Percentiles rank a stretch among this genome's conserved stretches.
These are phyloP conservation scores for Gonatopus flavifemur DNA, from an alignment of 1,140 invertebrate species.

Conservation along the genomic window DNA sequence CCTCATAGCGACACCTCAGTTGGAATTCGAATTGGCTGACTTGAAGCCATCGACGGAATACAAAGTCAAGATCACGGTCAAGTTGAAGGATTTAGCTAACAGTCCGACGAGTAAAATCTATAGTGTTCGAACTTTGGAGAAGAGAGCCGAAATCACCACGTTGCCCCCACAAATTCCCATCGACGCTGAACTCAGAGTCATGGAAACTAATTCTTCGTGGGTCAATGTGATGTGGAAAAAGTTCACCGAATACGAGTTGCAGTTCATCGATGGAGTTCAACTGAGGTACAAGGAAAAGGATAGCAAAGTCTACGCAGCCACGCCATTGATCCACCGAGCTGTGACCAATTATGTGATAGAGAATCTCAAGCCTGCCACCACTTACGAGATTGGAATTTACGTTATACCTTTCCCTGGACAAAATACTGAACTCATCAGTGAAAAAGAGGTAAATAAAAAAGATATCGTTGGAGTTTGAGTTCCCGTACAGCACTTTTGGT, in stretches of 20 bases:
- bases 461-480: too few relatives aligned
- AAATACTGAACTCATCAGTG: conserved; percentile 70
- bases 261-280: conserved; percentile 73
- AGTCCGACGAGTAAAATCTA: conserved; percentile 74
- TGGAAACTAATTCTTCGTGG: conserved; percentile 76
- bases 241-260: conserved; percentile 76
- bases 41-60: conserved; percentile 80
- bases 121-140: conserved; percentile 66
- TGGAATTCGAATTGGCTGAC: conserved; percentile 78
- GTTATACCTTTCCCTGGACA: conserved; percentile 77
- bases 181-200: conserved; percentile 72
- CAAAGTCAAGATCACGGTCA: conserved; percentile 76
- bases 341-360: conserved; percentile 73
- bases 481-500: too few relatives aligned
- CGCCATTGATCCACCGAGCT: conserved; percentile 75
- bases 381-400: conserved; percentile 75
- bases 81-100: conserved; percentile 71
- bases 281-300: conserved; percentile 72
- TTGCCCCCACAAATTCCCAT: conserved; percentile 68
- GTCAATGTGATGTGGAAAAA: conserved; percentile 79
- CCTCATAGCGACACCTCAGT: conserved; percentile 77
- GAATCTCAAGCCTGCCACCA: conserved; percentile 70
- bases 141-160: conserved; percentile 53
- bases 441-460: conserved; percentile 68
- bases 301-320: conserved; percentile 72